phyloP scores from a whole-genome alignment of 2,797 vertebrate genomes.

The Muscicapa striata region DNA sequence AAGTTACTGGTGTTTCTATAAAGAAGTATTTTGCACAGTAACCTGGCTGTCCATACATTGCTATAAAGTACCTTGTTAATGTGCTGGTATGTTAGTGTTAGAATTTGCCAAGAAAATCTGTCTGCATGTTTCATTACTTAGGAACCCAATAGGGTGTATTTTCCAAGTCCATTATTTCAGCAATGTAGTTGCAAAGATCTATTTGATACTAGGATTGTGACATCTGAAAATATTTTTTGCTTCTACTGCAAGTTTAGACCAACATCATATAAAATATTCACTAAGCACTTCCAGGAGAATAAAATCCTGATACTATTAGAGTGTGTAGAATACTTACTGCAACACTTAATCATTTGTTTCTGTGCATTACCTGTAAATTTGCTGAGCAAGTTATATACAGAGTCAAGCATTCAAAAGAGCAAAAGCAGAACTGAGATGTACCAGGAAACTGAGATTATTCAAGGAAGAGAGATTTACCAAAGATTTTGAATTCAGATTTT shows the following conservation, averaged over 20 bases:
- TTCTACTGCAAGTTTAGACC: background rate
- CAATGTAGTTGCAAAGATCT: background rate
- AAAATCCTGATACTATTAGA: background rate
- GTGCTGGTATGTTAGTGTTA: slow-evolving; percentile 46
- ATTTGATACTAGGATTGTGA: background rate
- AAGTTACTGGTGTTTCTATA: slow-evolving; percentile 1
- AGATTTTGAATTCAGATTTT: background rate
- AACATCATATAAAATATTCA: background rate
- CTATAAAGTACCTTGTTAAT: slow-evolving; percentile 46
- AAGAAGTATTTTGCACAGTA: slow-evolving; percentile 11
- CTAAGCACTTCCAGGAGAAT: background rate
- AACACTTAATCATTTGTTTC: background rate
- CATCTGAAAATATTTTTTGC: background rate
- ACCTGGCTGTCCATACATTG: background rate
- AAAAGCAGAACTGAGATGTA: background rate
- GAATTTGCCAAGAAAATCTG: slow-evolving; percentile 49
- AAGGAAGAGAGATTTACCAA: background rate
- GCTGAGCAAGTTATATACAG: background rate
- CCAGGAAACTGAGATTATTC: background rate
- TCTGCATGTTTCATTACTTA: slow-evolving; percentile 21
- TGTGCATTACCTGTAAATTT: background rate
- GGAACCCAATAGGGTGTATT: background rate
- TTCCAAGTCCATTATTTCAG: slow-evolving; percentile 11
- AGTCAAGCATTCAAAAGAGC: background rate
- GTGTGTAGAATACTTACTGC: background rate